Evolutionary conservation across 2,888 invertebrate genomes (phyloP).

Genomic region (Sipunculus nudus): DNA sequence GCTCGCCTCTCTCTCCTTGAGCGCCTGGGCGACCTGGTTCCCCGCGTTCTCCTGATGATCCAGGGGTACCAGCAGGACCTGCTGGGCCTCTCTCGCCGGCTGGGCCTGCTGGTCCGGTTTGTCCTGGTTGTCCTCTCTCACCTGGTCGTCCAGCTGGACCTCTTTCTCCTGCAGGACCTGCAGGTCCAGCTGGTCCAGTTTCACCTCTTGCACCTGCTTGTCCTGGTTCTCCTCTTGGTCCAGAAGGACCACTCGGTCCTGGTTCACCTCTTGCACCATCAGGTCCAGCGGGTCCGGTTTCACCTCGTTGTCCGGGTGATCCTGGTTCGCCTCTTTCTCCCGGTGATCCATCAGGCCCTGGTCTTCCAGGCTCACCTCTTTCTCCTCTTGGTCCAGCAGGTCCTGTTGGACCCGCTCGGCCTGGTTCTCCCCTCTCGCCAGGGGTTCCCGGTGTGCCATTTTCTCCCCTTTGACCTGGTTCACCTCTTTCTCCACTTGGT

Average conservation of each 20-base stretch:
- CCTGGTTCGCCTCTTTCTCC: slow-evolving; percentile 29
- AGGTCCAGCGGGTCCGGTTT: slow-evolving; percentile 20
- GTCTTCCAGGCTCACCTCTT: slow-evolving; percentile 11
- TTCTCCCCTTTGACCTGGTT: not conserved
- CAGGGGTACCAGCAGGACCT: not conserved
- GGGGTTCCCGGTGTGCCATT: slow-evolving; percentile 8
- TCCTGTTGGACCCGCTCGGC: slow-evolving; percentile 9
- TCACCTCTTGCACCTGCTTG: slow-evolving; percentile 20
- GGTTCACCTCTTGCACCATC: slow-evolving; percentile 6
- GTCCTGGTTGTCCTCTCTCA: slow-evolving; percentile 1
- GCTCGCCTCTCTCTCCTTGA: not conserved
- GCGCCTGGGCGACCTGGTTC: slow-evolving; percentile 11
- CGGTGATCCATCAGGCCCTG: slow-evolving; percentile 19
- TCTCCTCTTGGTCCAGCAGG: slow-evolving; percentile 20
- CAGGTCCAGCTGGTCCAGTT: slow-evolving; percentile 16
- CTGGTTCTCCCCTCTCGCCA: slow-evolving; percentile 9
- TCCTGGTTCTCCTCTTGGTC: slow-evolving; percentile 20
- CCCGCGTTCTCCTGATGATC: slow-evolving; percentile 12
- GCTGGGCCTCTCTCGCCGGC: not conserved
- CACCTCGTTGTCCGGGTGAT: slow-evolving; percentile 21
- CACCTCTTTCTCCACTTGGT: slow-evolving; percentile 7
- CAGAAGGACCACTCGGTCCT: slow-evolving; percentile 15
- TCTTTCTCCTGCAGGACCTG: slow-evolving; percentile 13
- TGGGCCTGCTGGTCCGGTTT: not conserved
- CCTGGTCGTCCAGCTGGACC: slow-evolving; percentile 18